A percentile compares a stretch with the other conserved stretches of the same genome.
Evolutionary conservation across 2,888 invertebrate genomes (phyloP).

Genomic region (Coecobrya sp.): DNA sequence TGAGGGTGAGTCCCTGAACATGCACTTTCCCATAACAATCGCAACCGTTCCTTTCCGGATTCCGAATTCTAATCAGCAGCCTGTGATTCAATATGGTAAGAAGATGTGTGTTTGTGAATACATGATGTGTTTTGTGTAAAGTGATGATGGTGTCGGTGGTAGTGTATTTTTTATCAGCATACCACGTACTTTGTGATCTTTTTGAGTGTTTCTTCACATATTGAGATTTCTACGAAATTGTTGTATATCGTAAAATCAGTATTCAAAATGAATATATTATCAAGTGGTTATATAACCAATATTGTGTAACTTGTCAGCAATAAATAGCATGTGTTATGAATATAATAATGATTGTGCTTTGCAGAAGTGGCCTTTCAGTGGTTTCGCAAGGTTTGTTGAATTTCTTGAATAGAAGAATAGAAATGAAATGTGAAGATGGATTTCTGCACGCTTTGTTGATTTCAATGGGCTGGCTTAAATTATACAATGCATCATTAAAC

Average conservation of each 20-base stretch:
- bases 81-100: slow-evolving; percentile 91
- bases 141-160: too few relatives aligned
- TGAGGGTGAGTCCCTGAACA: slow-evolving; percentile 90
- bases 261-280: too few relatives aligned
- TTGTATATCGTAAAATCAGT: too few relatives aligned
- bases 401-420: background rate
- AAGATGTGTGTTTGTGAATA: too few relatives aligned
- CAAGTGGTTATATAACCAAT: background rate
- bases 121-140: too few relatives aligned
- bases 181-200: too few relatives aligned
- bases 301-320: background rate
- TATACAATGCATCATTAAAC: background rate
- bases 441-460: background rate
- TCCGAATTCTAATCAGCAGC: slow-evolving; percentile 90
- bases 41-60: slow-evolving; percentile 92
- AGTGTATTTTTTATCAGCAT: too few relatives aligned
- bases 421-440: background rate
- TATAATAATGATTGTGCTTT: slow-evolving; percentile 80
- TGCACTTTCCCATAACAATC: slow-evolving; percentile 93
- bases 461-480: background rate
- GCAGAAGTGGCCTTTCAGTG: slow-evolving; percentile 90
- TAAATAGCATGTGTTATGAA: background rate
- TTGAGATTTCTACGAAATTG: too few relatives aligned
- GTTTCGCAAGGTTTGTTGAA: slow-evolving; percentile 70
- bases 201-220: too few relatives aligned